phyloP scores from a whole-genome alignment of 2,888 invertebrate species.

The Limenitis arthemis region DNA sequence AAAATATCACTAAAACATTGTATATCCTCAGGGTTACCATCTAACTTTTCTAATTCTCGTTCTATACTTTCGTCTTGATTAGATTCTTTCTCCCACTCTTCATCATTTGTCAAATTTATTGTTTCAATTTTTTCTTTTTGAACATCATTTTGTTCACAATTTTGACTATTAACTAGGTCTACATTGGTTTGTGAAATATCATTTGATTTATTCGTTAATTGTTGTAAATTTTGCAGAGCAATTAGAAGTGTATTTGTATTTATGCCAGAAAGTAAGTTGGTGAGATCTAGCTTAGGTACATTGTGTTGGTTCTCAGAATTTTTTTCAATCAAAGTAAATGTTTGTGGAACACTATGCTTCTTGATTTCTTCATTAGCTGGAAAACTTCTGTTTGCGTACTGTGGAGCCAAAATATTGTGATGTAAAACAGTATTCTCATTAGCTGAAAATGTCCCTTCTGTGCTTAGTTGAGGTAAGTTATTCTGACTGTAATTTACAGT shows the following conservation, averaged over 20 bases:
- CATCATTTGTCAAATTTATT: conserved; percentile 60
- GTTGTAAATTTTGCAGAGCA: conserved; percentile 61
- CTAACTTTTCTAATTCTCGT: conserved; percentile 47
- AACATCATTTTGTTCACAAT: conserved; percentile 2
- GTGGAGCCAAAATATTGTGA: conserved; percentile 6
- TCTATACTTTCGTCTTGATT: conserved; percentile 55
- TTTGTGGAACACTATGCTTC: background rate
- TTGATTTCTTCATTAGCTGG: conserved; percentile 1
- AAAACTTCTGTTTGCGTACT: background rate
- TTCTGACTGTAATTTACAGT: conserved; percentile 1
- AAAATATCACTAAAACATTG: conserved; percentile 67
- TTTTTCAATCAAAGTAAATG: background rate
- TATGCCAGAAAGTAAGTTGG: conserved; percentile 51
- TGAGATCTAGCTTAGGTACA: conserved; percentile 40
- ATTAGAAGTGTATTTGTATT: conserved; percentile 55
- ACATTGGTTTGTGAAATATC: conserved; percentile 9
- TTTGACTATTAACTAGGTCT: conserved; percentile 19
- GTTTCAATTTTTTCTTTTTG: conserved; percentile 37
- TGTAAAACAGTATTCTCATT: background rate
- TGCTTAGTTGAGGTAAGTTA: conserved; percentile 2
- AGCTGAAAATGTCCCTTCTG: background rate
- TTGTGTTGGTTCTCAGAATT: conserved; percentile 8
- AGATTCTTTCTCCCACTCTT: conserved; percentile 62
- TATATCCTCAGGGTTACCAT: conserved; percentile 53
- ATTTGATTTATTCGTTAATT: conserved; percentile 37